phyloP scores from a whole-genome alignment of 2,797 vertebrate species.

The Falco rusticolus region DNA sequence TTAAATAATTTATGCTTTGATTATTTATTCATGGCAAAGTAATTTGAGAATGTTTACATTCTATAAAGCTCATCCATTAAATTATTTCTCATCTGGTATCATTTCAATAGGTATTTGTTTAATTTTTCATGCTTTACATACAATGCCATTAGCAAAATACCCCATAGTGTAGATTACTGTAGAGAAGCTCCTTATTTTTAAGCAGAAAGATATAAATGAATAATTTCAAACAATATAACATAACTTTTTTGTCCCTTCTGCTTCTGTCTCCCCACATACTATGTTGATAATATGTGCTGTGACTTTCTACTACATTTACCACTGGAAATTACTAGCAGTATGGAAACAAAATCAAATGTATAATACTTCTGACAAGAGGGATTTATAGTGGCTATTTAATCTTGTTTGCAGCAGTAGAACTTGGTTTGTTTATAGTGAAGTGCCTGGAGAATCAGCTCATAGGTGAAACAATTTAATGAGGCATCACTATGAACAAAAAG shows the following conservation, averaged over 20 bases:
- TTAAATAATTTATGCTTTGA: slow-evolving; percentile 62
- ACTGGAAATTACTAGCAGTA: background rate
- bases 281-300: background rate
- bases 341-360: slow-evolving; percentile 4
- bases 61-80: slow-evolving; percentile 18
- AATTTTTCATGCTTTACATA: slow-evolving; percentile 36
- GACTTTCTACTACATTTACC: background rate
- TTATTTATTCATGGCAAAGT: slow-evolving; percentile 58
- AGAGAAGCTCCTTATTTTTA: background rate
- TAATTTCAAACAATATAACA: background rate
- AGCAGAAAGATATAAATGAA: background rate
- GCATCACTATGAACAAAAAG: background rate
- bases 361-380: background rate
- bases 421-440: background rate
- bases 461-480: slow-evolving; percentile 19
- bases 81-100: slow-evolving; percentile 36
- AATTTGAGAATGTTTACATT: slow-evolving; percentile 62
- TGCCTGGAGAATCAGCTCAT: background rate
- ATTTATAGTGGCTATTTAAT: slow-evolving; percentile 15
- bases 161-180: background rate
- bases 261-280: background rate
- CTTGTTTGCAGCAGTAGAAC: slow-evolving; percentile 11
- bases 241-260: background rate
- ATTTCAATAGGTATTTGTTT: slow-evolving; percentile 31
- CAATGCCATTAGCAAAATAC: background rate